Conservation (phyloP, 2,888 invertebrate species). For the Minunthozetes semirufus region DNA sequence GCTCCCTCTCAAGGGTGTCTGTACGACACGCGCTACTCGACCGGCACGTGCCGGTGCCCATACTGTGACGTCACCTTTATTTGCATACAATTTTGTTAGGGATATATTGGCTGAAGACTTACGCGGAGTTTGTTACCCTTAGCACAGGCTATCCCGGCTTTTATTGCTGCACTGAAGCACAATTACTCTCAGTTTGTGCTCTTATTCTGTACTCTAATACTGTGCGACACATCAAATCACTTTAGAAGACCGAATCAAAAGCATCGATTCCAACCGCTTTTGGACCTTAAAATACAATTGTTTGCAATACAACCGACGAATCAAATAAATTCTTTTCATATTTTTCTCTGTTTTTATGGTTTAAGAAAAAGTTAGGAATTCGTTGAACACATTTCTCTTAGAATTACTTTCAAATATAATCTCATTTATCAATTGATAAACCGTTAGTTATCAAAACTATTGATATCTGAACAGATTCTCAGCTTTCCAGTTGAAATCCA, state of each 20-base stretch:
- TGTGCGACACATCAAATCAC: neutral
- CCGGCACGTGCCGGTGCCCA: slow-evolving; percentile 5
- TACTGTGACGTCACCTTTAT: neutral
- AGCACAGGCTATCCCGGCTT: neutral
- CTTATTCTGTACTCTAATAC: neutral
- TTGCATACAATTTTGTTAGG: neutral
- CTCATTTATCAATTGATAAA: no score
- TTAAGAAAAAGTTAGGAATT: neutral
- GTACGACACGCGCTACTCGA: neutral
- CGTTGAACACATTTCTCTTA: neutral
- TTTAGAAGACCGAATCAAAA: neutral
- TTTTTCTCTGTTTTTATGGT: slow-evolving; percentile 6
- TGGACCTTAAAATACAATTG: neutral
- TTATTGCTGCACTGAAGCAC: neutral
- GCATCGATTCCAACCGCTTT: slow-evolving; percentile 18
- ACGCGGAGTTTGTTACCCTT: slow-evolving; percentile 11
- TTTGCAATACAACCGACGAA: slow-evolving; percentile 16
- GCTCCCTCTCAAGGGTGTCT: neutral
- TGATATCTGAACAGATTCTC: no score
- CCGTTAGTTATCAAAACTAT: no score
- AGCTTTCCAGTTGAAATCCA: no score
- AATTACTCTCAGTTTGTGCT: neutral
- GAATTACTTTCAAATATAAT: no score
- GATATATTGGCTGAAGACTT: neutral
- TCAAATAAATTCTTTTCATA: slow-evolving; percentile 12